Conservation (phyloP, 2,888 invertebrate genomes). For the Agrotis segetum region DNA sequence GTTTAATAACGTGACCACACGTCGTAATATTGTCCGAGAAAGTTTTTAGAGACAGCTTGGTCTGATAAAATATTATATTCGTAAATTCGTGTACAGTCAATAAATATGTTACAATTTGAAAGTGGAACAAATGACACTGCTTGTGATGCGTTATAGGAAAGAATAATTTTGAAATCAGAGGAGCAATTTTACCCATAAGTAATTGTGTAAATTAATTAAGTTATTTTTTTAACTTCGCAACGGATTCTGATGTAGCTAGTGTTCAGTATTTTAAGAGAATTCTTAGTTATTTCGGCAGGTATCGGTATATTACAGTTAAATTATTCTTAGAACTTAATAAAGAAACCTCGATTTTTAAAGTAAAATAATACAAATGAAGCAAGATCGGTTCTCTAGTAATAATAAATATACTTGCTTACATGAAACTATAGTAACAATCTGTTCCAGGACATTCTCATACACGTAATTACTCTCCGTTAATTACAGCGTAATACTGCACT, state of each 20-base stretch:
- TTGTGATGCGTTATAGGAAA: not conserved
- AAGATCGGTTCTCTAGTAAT: not conserved
- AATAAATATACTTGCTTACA: not conserved
- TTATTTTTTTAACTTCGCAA: not conserved
- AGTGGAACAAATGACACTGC: not conserved
- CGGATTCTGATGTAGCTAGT: not conserved
- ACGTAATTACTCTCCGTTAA: constrained; percentile 6
- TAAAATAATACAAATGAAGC: not conserved
- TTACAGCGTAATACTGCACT: constrained; percentile 12
- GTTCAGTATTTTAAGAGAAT: too few species aligned
- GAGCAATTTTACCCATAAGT: not conserved
- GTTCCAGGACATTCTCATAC: not conserved
- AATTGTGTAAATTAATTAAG: not conserved
- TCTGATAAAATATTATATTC: not conserved
- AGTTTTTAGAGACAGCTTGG: not conserved
- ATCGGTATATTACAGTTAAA: too few species aligned
- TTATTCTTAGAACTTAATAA: too few species aligned
- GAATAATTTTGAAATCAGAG: not conserved
- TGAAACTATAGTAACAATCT: not conserved
- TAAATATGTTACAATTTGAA: too few species aligned
- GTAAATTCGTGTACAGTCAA: not conserved
- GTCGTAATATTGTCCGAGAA: constrained; percentile 29
- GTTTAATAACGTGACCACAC: constrained; percentile 40
- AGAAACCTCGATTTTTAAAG: not conserved
- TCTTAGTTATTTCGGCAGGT: too few species aligned